Evolutionary conservation across 2,797 vertebrate species (phyloP).

Genomic region (Fringilla coelebs): DNA sequence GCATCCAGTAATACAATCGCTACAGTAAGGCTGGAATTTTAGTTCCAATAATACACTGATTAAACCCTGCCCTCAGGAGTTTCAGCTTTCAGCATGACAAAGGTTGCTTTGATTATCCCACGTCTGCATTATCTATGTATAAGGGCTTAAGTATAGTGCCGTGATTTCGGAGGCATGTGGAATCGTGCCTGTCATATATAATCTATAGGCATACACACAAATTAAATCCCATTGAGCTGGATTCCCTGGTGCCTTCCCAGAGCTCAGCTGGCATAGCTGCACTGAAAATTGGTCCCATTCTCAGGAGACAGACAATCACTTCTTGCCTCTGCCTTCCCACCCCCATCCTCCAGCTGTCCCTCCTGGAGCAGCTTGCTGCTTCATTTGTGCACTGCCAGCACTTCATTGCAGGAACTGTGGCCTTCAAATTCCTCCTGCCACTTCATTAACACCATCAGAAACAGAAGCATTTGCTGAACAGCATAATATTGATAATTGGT

Average conservation of each 20-base stretch:
- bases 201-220: neutral
- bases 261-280: conserved; percentile 61
- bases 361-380: neutral
- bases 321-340: conserved; percentile 14
- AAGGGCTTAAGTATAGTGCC: neutral
- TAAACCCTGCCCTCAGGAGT: conserved; percentile 46
- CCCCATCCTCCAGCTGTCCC: neutral
- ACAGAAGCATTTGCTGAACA: conserved; percentile 21
- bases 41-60: conserved; percentile 44
- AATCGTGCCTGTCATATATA: conserved; percentile 36
- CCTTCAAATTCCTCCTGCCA: neutral
- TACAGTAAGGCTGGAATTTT: conserved; percentile 18
- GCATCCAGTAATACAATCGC: neutral
- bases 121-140: conserved; percentile 13
- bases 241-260: conserved; percentile 24
- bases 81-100: conserved; percentile 39
- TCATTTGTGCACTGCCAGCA: neutral
- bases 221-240: conserved; percentile 45
- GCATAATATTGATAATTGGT: neutral
- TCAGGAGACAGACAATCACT: conserved; percentile 20
- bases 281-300: conserved; percentile 49
- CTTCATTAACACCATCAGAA: neutral
- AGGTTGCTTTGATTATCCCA: conserved; percentile 52
- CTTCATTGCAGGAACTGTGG: neutral
- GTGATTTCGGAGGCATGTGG: conserved; percentile 37